Percentiles rank a stretch among this genome's conserved stretches.
Evolutionary conservation across 2,113 vertebrate species (phyloP).

Genomic region (Ranitomeya variabilis): DNA sequence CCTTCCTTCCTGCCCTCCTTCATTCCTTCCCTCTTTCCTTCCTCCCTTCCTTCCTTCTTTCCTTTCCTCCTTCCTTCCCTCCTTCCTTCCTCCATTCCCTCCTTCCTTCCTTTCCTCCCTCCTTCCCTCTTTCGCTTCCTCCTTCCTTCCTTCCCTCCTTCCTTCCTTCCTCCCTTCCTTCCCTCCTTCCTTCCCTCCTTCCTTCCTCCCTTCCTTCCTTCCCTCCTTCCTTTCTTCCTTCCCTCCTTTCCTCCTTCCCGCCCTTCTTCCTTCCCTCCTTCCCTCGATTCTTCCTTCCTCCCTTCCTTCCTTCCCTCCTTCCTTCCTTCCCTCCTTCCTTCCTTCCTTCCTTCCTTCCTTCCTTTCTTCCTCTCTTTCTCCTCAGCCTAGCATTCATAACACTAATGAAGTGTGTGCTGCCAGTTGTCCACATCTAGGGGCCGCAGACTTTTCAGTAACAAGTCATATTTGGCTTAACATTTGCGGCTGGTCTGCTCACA

Average conservation of each 20-base stretch:
- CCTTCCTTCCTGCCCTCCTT: too few species aligned
- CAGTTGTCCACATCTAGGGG: too few species aligned
- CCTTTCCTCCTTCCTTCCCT: background rate
- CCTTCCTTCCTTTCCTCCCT: background rate
- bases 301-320: background rate
- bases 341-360: background rate
- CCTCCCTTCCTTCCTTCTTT: background rate
- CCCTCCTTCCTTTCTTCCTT: background rate
- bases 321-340: too few species aligned
- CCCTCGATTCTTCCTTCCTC: background rate
- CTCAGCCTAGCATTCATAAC: background rate
- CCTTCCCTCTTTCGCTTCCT: background rate
- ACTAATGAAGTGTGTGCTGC: background rate
- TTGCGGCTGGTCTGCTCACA: constrained; percentile 30
- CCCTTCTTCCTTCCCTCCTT: background rate
- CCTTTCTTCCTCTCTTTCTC: background rate
- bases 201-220: background rate
- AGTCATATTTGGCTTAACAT: constrained; percentile 50
- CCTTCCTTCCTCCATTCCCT: background rate
- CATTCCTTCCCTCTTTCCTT: background rate
- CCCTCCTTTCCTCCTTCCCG: background rate
- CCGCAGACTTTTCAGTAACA: background rate
- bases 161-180: background rate
- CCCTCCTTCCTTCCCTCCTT: too few species aligned
- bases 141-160: background rate